Base-by-base conservation (phyloP, 1,140 invertebrate species). In the Musca domestica region DNA sequence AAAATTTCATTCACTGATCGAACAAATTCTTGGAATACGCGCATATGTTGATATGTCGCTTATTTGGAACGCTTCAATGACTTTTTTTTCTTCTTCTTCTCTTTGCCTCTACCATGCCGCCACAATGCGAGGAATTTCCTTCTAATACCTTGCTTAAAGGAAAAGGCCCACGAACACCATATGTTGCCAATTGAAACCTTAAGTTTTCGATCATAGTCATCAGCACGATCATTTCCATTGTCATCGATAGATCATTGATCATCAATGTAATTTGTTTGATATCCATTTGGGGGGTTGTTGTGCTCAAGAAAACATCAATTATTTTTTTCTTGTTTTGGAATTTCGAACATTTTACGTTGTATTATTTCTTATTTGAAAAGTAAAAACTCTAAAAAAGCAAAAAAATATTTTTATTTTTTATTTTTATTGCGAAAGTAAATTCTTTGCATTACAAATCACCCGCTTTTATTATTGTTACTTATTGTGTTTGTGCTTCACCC, bases 21-120 rank as follows among this genome's bases (percentile, higher is more conserved):
- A 25, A 1, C 7, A 19, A 20, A 25, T 56, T 56, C 52, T 15
- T 10, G 14, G 52, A 56, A 41, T 41, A 56, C 52, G 52, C 52
- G 22, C 52, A 56, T 25, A 56, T 56, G 52, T 56, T 56, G 52
- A 25, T 25, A 56, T 56, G 52, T 56, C 52, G 52, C 52, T 22
- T 56, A 56, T 56, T 56, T 25, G 4, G 22, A 25, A 56, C 52
- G 52, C 52, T 22, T 56, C 52, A 56, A 56, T 56, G 52, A 56
- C 15, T 56, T 15, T 56, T 27, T 22, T 41, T 41, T 41, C 6
- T 41, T 41, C 5, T 5, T 41, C 6, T 41, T 4, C 27, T 30
- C 2, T 41, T 12, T 41, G 6, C 10, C 34, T 41, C 10, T 2
- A 41, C 2, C 12, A 41, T 41, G 34, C 34, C 34, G 34, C 34